Base-by-base conservation (phyloP, 2,113 vertebrate species). In the Dryoscopus gambensis region DNA sequence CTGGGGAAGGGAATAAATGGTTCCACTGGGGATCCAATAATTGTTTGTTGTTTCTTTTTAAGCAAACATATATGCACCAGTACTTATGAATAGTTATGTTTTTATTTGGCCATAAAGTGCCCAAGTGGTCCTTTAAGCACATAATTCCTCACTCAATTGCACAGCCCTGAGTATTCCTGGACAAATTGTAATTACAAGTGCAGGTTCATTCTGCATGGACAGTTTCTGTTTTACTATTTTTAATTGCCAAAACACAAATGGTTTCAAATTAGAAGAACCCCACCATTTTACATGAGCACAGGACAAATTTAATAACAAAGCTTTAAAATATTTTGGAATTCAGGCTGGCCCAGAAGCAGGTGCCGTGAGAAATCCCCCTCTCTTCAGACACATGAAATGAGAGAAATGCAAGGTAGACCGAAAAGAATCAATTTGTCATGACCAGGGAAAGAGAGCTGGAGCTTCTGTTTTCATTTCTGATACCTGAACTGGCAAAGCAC, bases 391-490 rank as follows among this genome's bases (percentile, higher is more conserved):
- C 76, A 33, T 30, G 20, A 84, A 93, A 85, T 35, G 71, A 89
- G 39, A 89, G 87, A 73, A 94, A 74, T 25, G 76, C 80, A 89
- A 94, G 60, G 84, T 28, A 68, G 52, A 64, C 80, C 4, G 1
- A 84, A 84, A 81, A 79, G 79, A 93, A 88, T 85, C 88, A 27
- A 86, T 96, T 90, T 94, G 83, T 94, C 92, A 92, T 1, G 37
- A 73, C 40, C 83, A 84, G 56, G 75, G 94, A 89, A 75, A 81
- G 53, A 71, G 53, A 78, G n/a, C 28, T 68, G 88, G 55, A 93
- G 76, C 57, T 89, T 75, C 89, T 84, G 90, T 86, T 95, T 94
- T 93, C 63, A 89, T 92, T 96, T 93, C 73, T 90, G 88, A 82
- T 89, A 70, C 71, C 92, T 73, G 37, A 78, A 82, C 73, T 62